A percentile compares a stretch with the other conserved stretches of the same genome.
Evolutionary conservation across 2,797 vertebrate species (phyloP).

Genomic region (Mergus octosetaceus): DNA sequence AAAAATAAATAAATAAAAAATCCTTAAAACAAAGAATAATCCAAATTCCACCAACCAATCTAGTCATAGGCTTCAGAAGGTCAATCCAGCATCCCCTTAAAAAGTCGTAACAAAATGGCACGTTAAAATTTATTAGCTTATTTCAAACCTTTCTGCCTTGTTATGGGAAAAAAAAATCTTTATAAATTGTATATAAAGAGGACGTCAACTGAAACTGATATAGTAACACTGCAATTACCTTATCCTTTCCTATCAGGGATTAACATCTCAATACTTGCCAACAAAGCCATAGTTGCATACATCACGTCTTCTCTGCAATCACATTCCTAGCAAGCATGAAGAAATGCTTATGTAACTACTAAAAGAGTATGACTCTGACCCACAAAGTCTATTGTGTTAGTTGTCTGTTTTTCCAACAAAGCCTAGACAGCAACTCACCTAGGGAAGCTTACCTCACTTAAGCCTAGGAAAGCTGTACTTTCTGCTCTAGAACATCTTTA

Average conservation of each 20-base stretch:
- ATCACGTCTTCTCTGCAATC: neutral
- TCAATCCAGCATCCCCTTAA: neutral
- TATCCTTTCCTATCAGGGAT: neutral
- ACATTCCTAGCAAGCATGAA: neutral
- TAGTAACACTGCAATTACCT: neutral
- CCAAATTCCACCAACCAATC: neutral
- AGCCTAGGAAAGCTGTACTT: neutral
- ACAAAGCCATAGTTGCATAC: neutral
- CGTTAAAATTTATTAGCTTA: neutral
- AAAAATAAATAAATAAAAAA: neutral
- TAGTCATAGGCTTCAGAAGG: neutral
- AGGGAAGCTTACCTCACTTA: neutral
- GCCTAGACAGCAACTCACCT: neutral
- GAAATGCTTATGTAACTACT: neutral
- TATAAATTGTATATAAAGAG: neutral
- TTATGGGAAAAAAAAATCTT: neutral
- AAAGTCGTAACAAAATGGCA: neutral
- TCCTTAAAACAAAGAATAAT: neutral
- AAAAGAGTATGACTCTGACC: neutral
- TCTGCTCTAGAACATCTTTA: neutral
- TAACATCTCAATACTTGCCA: neutral
- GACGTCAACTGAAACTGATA: neutral
- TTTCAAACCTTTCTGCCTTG: neutral
- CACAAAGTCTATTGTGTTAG: neutral
- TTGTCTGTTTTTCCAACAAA: neutral